These are phyloP conservation scores for Gymnothorax javanicus DNA, from an alignment of 2,797 vertebrate species.

Conservation along the genomic window DNA sequence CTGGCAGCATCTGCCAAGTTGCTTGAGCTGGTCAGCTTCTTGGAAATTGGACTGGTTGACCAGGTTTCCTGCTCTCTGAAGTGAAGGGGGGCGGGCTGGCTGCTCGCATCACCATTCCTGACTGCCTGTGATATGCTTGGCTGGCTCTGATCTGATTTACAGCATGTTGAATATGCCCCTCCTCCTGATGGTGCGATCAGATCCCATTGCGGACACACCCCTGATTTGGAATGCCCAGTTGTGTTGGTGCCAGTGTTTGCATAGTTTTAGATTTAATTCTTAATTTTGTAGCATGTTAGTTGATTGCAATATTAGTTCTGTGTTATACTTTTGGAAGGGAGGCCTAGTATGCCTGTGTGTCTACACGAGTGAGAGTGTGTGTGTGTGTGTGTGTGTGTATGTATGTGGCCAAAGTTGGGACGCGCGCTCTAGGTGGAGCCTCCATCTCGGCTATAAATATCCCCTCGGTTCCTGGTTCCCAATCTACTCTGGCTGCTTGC, in stretches of 20 bases:
- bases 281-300: neutral
- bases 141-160: neutral
- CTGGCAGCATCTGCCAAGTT: too few relatives aligned
- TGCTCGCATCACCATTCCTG: neutral
- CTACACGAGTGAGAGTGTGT: conserved; percentile 20
- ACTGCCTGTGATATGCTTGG: neutral
- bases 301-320: conserved; percentile 36
- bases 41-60: too few relatives aligned
- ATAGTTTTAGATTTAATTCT: neutral
- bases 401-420: conserved; percentile 39
- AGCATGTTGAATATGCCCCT: neutral
- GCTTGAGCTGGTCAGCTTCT: too few relatives aligned
- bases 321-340: too few relatives aligned
- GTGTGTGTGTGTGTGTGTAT: conserved; percentile 39
- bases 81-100: neutral
- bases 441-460: conserved; percentile 65
- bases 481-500: conserved; percentile 50
- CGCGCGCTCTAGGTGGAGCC: conserved; percentile 54
- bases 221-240: neutral
- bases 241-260: neutral
- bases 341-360: too few relatives aligned
- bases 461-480: conserved; percentile 50
- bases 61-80: too few relatives aligned
- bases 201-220: neutral
- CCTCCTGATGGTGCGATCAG: neutral